These are phyloP conservation scores for Ashinkailepas kermadecensis DNA, from an alignment of 2,888 invertebrate species.

Conservation along the genomic window DNA sequence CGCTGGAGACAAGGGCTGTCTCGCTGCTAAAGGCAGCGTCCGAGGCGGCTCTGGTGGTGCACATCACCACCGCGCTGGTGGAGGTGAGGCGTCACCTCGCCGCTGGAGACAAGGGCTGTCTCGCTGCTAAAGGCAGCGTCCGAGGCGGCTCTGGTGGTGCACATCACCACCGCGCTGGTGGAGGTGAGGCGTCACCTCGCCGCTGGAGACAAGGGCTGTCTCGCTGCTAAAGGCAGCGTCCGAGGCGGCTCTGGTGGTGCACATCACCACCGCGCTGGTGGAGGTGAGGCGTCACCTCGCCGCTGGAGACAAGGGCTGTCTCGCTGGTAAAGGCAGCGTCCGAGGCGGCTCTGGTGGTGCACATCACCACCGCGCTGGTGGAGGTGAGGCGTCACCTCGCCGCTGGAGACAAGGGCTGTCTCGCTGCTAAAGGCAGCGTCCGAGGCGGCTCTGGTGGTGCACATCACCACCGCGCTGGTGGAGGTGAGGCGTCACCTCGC, in stretches of 20 bases:
- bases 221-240: constrained; percentile 39
- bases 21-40: constrained; percentile 39
- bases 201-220: too few relatives aligned
- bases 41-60: constrained; percentile 35
- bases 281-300: not conserved
- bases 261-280: not conserved
- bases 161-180: not conserved
- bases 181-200: not conserved
- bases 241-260: constrained; percentile 35
- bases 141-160: constrained; percentile 35
- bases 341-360: constrained; percentile 35
- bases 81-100: not conserved
- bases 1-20: too few relatives aligned
- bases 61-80: not conserved
- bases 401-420: too few relatives aligned
- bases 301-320: too few relatives aligned
- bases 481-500: not conserved
- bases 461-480: not conserved
- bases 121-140: constrained; percentile 39
- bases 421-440: constrained; percentile 39
- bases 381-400: not conserved
- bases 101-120: too few relatives aligned
- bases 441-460: constrained; percentile 35
- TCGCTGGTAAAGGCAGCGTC: constrained; percentile 39
- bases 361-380: not conserved